These are phyloP conservation scores for Cetonia aurata DNA, from an alignment of 2,888 invertebrate species.

Conservation along the genomic window DNA sequence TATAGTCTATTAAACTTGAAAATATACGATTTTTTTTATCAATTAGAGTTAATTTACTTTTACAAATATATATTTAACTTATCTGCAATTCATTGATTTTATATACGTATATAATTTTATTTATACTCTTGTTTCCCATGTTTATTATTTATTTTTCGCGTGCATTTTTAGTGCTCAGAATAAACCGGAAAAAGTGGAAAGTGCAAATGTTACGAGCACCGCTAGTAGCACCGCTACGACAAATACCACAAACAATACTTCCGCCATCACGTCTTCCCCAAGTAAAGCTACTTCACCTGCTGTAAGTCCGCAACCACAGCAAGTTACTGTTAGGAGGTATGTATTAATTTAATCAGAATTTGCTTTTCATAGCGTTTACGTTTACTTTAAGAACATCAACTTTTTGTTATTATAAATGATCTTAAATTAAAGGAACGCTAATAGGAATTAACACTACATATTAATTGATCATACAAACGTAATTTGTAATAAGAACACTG, in stretches of 20 bases:
- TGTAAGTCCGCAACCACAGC: constrained; percentile 63
- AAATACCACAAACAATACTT: constrained; percentile 49
- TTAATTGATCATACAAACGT: constrained; percentile 1
- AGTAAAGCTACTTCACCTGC: constrained; percentile 60
- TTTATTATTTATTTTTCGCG: constrained; percentile 23
- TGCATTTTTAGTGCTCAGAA: constrained; percentile 54
- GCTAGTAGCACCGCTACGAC: constrained; percentile 49
- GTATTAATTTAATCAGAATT: constrained; percentile 38
- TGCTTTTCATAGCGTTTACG: constrained; percentile 19
- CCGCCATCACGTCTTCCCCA: constrained; percentile 59
- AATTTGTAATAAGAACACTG: neutral
- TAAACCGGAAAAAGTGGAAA: constrained; percentile 48
- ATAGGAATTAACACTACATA: neutral
- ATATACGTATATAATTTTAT: constrained; percentile 1
- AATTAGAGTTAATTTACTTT: constrained; percentile 32
- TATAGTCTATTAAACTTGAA: constrained; percentile 32
- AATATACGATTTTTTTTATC: constrained; percentile 26
- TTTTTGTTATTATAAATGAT: neutral
- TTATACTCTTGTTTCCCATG: constrained; percentile 30
- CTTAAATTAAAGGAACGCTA: neutral
- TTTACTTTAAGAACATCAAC: constrained; percentile 5
- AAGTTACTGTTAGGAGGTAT: constrained; percentile 70
- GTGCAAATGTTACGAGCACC: constrained; percentile 42
- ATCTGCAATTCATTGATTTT: too few relatives aligned
- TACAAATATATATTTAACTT: too few relatives aligned